Percentiles rank a stretch among this genome's conserved stretches.
phyloP scores from a whole-genome alignment of 2,888 invertebrate species.

The Paralinhomoeus sp. region DNA sequence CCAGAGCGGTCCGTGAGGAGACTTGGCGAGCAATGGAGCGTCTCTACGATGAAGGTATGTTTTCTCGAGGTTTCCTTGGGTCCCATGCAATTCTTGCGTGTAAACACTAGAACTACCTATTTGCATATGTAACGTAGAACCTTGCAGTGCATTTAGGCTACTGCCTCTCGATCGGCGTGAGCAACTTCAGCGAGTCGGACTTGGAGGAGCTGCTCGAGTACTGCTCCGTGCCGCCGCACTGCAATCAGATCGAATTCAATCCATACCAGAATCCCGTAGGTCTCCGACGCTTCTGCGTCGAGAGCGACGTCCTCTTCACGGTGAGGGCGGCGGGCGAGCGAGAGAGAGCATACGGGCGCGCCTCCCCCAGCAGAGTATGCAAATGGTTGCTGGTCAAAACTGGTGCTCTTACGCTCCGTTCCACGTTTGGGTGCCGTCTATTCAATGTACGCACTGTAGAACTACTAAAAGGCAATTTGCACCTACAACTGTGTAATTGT shows the following conservation, averaged over 20 bases:
- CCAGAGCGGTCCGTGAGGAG: conserved; percentile 16
- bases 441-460: not conserved
- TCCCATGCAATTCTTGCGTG: too few species aligned
- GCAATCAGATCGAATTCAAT: conserved; percentile 29
- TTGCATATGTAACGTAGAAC: not conserved
- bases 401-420: too few species aligned
- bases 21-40: conserved; percentile 27
- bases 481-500: not conserved
- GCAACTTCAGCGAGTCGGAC: conserved; percentile 24
- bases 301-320: conserved; percentile 22
- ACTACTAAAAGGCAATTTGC: not conserved
- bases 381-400: too few species aligned
- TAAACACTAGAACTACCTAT: too few species aligned
- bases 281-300: conserved; percentile 21
- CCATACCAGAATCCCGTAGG: conserved; percentile 25
- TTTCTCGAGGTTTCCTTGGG: too few species aligned
- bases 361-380: too few species aligned
- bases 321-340: too few species aligned
- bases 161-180: conserved; percentile 26
- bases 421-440: too few species aligned
- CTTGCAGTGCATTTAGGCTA: conserved; percentile 8
- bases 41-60: conserved; percentile 23
- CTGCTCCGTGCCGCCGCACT: conserved; percentile 22
- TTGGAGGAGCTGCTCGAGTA: conserved; percentile 21
- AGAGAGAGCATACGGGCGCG: too few species aligned